These are phyloP conservation scores for Hedya salicella DNA, from an alignment of 2,888 invertebrate species.

Conservation along the genomic window DNA sequence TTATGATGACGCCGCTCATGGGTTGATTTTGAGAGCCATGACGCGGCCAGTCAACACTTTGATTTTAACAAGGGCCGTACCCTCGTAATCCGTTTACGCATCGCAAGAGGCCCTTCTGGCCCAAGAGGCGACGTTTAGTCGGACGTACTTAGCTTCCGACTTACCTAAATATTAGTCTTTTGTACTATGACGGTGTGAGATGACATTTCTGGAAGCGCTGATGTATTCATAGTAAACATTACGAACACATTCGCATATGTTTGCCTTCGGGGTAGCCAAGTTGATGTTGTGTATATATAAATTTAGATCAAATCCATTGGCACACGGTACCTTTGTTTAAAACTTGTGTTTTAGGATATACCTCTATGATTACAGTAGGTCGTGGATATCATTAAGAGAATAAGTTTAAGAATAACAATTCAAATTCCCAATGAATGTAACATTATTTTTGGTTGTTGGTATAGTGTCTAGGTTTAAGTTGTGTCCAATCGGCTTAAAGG, in stretches of 20 bases:
- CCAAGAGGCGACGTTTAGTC: conserved; percentile 66
- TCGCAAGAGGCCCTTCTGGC: conserved; percentile 63
- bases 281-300: no score
- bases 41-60: conserved; percentile 72
- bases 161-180: conserved; percentile 58
- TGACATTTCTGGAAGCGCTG: conserved; percentile 34
- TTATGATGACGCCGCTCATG: conserved; percentile 29
- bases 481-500: no score
- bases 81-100: conserved; percentile 77
- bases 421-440: no score
- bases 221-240: conserved; percentile 14
- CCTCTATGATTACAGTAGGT: no score
- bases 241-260: neutral
- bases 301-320: no score
- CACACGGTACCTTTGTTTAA: no score
- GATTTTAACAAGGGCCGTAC: conserved; percentile 73
- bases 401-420: no score
- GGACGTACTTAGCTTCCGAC: conserved; percentile 62
- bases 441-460: no score
- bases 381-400: no score
- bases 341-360: no score
- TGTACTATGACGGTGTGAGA: conserved; percentile 49
- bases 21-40: conserved; percentile 63
- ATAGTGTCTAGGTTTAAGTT: no score
- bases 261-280: neutral